Conservation (phyloP, 2,888 invertebrate species). For the Philonicus albiceps region DNA sequence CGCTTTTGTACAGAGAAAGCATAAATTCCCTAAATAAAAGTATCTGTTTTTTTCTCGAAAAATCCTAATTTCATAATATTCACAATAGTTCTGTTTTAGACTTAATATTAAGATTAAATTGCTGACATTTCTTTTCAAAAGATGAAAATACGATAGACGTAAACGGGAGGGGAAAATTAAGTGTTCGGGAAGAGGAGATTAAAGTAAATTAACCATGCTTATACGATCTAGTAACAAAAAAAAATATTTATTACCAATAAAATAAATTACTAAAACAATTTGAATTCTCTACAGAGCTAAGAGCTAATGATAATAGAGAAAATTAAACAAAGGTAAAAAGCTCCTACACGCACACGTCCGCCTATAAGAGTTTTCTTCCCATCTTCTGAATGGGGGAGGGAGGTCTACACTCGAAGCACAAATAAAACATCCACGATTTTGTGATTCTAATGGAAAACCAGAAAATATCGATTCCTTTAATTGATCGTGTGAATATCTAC, state of each 20-base stretch:
- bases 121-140: background rate
- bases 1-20: background rate
- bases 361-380: background rate
- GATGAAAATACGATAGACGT: background rate
- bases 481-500: conserved; percentile 20
- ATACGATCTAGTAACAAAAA: conserved; percentile 20
- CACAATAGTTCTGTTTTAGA: background rate
- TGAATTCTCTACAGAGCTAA: conserved; percentile 11
- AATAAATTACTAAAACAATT: conserved; percentile 26
- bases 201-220: background rate
- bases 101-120: background rate
- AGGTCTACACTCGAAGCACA: background rate
- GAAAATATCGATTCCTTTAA: background rate
- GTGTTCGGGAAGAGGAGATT: background rate
- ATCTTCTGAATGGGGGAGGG: background rate
- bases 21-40: background rate
- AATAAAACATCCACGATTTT: background rate
- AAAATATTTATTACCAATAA: conserved; percentile 33
- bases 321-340: background rate
- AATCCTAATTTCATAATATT: background rate
- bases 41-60: background rate
- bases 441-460: background rate
- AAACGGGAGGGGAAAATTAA: background rate
- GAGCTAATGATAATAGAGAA: background rate
- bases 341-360: background rate